Evolutionary conservation across 2,113 vertebrate species (phyloP).

Genomic region (Pelodiscus sinensis): DNA sequence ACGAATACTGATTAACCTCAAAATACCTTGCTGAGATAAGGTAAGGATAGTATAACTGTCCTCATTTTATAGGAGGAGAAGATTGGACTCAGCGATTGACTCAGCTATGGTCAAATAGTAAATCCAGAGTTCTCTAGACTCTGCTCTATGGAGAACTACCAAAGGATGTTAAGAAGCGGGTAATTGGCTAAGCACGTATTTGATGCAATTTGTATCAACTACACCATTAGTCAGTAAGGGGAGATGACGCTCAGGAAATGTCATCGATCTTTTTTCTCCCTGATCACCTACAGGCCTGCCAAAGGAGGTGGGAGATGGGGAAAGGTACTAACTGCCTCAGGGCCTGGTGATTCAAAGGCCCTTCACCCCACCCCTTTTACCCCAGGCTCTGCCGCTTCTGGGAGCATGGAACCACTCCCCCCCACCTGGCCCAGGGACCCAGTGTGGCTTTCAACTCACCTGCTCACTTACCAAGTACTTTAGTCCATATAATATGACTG

Average conservation of each 20-base stretch:
- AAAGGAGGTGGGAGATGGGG: too few species aligned
- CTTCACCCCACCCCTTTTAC: too few species aligned
- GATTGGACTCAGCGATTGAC: not conserved
- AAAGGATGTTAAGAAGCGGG: not conserved
- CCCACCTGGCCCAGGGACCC: too few species aligned
- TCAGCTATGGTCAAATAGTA: not conserved
- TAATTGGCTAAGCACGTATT: too few species aligned
- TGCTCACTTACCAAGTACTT: not conserved
- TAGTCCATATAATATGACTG: fast-evolving
- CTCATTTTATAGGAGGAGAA: not conserved
- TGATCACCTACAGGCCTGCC: not conserved
- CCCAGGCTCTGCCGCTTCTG: too few species aligned
- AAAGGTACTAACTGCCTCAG: too few species aligned
- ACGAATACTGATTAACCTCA: not conserved
- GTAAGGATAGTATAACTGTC: not conserved
- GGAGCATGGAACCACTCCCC: too few species aligned
- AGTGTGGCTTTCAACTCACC: too few species aligned
- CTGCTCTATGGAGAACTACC: not conserved
- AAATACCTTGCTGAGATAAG: not conserved
- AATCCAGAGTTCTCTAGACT: not conserved
- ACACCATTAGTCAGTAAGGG: too few species aligned
- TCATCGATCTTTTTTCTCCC: not conserved
- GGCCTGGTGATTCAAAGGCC: too few species aligned
- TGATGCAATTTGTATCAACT: too few species aligned
- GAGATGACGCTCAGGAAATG: not conserved